A percentile compares a stretch with the other conserved stretches of the same genome.
These are phyloP conservation scores for Erithacus rubecula DNA, from an alignment of 2,797 vertebrate species.

Conservation along the genomic window DNA sequence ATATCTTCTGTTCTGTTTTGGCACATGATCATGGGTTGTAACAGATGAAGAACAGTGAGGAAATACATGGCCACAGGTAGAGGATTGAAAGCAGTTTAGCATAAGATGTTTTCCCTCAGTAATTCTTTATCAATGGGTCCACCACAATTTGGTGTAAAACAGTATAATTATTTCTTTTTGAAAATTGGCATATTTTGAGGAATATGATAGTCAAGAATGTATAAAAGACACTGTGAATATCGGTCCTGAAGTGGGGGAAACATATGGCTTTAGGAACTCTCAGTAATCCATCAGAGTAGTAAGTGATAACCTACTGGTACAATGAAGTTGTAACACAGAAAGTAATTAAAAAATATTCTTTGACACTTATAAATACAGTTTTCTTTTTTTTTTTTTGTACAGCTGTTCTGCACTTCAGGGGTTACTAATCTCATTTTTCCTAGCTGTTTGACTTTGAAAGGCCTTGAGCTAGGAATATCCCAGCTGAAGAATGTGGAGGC, in stretches of 20 bases:
- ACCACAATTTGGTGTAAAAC: not conserved
- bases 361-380: not conserved
- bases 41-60: not conserved
- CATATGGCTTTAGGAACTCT: not conserved
- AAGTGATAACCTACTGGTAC: not conserved
- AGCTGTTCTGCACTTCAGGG: not conserved
- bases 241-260: not conserved
- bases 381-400: not conserved
- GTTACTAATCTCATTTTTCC: not conserved
- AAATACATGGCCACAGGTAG: not conserved
- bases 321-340: not conserved
- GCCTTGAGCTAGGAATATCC: not conserved
- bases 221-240: not conserved
- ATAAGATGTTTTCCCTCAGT: not conserved
- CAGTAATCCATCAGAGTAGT: not conserved
- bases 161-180: not conserved
- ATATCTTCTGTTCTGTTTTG: not conserved
- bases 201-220: not conserved
- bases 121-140: not conserved
- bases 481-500: not conserved
- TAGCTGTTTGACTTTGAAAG: conserved; percentile 16
- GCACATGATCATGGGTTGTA: not conserved
- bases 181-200: not conserved
- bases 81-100: not conserved
- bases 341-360: not conserved